Conservation (phyloP, 1,140 invertebrate species). For the Papilio dardanus region DNA sequence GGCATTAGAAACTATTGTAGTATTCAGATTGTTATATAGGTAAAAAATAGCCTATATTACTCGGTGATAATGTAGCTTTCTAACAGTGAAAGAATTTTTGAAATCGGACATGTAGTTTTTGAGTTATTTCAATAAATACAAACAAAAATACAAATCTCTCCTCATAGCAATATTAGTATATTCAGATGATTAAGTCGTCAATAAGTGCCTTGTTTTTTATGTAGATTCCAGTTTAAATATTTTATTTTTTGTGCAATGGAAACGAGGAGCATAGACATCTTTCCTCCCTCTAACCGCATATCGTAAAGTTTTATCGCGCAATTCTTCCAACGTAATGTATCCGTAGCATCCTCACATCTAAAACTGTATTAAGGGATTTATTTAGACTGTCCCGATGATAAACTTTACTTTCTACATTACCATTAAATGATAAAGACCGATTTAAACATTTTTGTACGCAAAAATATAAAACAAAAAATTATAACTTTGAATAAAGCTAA, state of each 20-base stretch:
- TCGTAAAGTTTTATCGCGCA: conserved; percentile 67
- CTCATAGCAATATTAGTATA: neutral
- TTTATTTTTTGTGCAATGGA: conserved; percentile 45
- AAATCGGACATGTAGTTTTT: no score
- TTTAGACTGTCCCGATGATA: neutral
- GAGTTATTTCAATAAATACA: no score
- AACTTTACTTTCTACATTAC: conserved; percentile 4
- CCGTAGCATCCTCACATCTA: conserved; percentile 22
- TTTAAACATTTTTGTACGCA: neutral
- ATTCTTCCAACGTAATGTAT: conserved; percentile 42
- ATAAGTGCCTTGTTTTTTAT: neutral
- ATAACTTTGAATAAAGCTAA: no score
- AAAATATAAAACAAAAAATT: neutral
- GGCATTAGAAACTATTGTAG: no score
- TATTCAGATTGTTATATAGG: no score
- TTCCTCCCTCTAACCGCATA: conserved; percentile 48
- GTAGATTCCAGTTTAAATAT: neutral
- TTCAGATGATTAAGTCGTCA: no score
- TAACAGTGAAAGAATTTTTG: no score
- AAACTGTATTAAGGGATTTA: conserved; percentile 35
- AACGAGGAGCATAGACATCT: conserved; percentile 49
- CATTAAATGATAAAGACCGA: neutral
- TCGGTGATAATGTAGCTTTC: no score
- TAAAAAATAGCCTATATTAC: no score
- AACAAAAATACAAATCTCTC: no score